Evolutionary conservation across 2,113 vertebrate genomes (phyloP).

Genomic region (Eleginops maclovinus): DNA sequence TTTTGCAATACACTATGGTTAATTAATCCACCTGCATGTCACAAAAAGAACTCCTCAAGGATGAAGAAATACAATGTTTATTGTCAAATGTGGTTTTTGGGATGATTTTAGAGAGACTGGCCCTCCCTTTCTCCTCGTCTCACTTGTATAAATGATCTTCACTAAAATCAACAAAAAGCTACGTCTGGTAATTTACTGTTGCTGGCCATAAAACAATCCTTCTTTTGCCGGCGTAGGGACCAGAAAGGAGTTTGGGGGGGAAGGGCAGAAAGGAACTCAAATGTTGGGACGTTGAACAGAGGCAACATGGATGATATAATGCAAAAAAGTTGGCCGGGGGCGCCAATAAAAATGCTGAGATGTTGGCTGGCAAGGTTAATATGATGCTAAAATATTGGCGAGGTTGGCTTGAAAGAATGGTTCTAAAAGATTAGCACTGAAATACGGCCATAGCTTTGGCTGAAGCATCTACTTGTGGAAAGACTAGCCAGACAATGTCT

Average conservation of each 20-base stretch:
- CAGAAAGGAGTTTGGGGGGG: background rate
- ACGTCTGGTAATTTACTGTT: slow-evolving; percentile 58
- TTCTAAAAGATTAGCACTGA: slow-evolving; percentile 44
- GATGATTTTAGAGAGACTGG: background rate
- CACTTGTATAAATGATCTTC: slow-evolving; percentile 18
- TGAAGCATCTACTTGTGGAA: slow-evolving; percentile 23
- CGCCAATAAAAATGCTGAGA: slow-evolving; percentile 52
- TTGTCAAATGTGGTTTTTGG: background rate
- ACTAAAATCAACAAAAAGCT: slow-evolving; percentile 19
- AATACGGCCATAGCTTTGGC: slow-evolving; percentile 20
- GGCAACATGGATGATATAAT: slow-evolving; percentile 50
- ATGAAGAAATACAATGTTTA: background rate
- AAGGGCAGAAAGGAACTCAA: slow-evolving; percentile 32
- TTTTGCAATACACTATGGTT: background rate
- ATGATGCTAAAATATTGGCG: slow-evolving; percentile 69
- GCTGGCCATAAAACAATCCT: slow-evolving; percentile 35
- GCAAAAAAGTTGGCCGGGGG: slow-evolving; percentile 45
- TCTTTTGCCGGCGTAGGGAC: slow-evolving; percentile 23
- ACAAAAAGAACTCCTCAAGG: background rate
- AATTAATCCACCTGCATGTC: background rate
- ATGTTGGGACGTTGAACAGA: slow-evolving; percentile 60
- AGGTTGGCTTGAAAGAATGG: slow-evolving; percentile 38
- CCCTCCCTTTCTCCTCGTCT: background rate
- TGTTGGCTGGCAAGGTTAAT: slow-evolving; percentile 66
- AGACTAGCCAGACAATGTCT: slow-evolving; percentile 4